Evolutionary conservation across 2,797 vertebrate genomes (phyloP).

Genomic region (Squalus acanthias): DNA sequence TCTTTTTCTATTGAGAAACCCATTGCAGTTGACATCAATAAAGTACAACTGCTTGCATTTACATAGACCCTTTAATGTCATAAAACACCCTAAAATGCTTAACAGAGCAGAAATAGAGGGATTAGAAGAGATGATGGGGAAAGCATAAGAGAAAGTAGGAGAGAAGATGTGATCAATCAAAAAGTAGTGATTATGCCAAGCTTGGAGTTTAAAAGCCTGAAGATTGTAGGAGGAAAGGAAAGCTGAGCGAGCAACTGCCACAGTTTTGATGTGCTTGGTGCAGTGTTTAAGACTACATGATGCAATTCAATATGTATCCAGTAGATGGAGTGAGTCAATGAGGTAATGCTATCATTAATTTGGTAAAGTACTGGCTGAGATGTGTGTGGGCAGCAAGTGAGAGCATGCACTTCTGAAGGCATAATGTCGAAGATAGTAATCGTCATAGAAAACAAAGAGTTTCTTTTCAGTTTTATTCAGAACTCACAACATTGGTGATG

Average conservation of each 20-base stretch:
- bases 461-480: background rate
- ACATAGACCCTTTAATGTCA: background rate
- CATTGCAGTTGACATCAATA: background rate
- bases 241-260: background rate
- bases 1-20: background rate
- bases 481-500: background rate
- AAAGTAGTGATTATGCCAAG: background rate
- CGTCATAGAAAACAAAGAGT: background rate
- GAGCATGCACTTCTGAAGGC: background rate
- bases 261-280: background rate
- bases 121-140: background rate
- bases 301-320: constrained; percentile 24
- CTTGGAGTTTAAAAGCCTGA: background rate
- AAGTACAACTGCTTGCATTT: background rate
- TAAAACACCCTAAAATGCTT: background rate
- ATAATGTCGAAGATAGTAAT: background rate
- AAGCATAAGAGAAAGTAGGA: background rate
- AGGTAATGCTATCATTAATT: background rate
- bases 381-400: background rate
- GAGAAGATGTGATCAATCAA: background rate
- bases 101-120: background rate
- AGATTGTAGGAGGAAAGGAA: background rate
- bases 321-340: constrained; percentile 17
- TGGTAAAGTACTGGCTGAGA: background rate
- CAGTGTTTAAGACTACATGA: background rate